phyloP scores from a whole-genome alignment of 2,888 invertebrate genomes.

The Bimastos eiseni region DNA sequence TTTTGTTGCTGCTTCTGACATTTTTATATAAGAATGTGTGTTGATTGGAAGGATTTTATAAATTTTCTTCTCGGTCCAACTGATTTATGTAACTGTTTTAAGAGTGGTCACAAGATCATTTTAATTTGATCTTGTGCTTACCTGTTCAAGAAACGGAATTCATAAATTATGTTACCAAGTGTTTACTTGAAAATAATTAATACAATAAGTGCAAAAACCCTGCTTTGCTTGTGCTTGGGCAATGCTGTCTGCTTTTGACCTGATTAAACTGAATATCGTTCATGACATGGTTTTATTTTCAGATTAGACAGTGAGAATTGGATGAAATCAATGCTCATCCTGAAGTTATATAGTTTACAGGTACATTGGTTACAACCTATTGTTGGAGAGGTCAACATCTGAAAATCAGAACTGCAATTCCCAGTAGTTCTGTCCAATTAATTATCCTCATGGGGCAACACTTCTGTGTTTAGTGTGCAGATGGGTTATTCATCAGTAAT shows the following conservation, averaged over 20 bases:
- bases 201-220: neutral
- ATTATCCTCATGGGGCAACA: too few relatives aligned
- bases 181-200: neutral
- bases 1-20: too few relatives aligned
- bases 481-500: too few relatives aligned
- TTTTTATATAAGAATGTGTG: neutral
- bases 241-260: neutral
- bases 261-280: neutral
- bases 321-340: too few relatives aligned
- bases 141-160: neutral
- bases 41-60: neutral
- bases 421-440: too few relatives aligned
- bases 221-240: neutral
- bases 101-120: neutral
- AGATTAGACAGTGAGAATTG: too few relatives aligned
- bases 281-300: neutral
- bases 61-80: neutral
- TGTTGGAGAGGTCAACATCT: too few relatives aligned
- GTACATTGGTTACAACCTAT: too few relatives aligned
- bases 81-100: too few relatives aligned
- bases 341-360: too few relatives aligned
- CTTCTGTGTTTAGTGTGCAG: too few relatives aligned
- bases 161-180: neutral
- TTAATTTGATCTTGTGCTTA: neutral
- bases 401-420: too few relatives aligned